Conservation (phyloP, 2,113 vertebrate species). For the Acanthisitta chloris region DNA sequence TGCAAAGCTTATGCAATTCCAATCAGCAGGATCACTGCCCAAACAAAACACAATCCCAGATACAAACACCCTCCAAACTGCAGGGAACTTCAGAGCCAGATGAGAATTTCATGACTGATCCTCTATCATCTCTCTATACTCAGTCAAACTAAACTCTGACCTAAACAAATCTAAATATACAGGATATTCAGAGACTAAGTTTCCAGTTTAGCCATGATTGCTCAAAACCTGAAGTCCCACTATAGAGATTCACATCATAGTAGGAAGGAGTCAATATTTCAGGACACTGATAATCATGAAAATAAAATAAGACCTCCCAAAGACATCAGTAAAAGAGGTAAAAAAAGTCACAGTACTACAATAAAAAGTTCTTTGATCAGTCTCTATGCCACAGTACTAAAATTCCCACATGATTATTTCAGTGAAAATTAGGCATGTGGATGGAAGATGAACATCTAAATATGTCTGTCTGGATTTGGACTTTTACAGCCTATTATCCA, state of each 20-base stretch:
- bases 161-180: background rate
- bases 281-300: background rate
- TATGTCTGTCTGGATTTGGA: background rate
- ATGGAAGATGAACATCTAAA: background rate
- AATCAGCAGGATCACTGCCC: constrained; percentile 48
- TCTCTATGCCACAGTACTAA: background rate
- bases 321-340: background rate
- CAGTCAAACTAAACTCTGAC: background rate
- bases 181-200: background rate
- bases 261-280: background rate
- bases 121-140: background rate
- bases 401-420: background rate
- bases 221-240: background rate
- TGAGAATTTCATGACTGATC: constrained; percentile 16
- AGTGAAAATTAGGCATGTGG: background rate
- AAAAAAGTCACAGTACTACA: background rate
- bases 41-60: constrained; percentile 59
- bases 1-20: constrained; percentile 51
- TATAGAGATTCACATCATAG: background rate
- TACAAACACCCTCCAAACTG: constrained; percentile 54
- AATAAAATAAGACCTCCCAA: background rate
- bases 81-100: constrained; percentile 28
- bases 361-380: background rate
- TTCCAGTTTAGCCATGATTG: background rate
- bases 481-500: background rate